phyloP scores from a whole-genome alignment of 2,888 invertebrate genomes.

The Acleris literana region DNA sequence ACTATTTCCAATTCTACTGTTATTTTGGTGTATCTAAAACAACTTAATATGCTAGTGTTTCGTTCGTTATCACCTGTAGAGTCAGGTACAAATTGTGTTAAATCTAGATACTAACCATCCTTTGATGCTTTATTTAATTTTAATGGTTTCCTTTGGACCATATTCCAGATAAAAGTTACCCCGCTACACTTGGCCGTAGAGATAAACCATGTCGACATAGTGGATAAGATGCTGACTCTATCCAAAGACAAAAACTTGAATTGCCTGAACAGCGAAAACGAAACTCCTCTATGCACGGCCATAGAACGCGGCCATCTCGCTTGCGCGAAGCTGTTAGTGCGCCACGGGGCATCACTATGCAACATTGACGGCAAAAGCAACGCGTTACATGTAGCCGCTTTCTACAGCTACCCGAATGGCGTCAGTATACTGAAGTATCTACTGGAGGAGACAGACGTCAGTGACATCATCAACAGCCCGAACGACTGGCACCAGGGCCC shows the following conservation, averaged over 20 bases:
- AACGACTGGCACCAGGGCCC: not conserved
- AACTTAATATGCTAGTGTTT: no score
- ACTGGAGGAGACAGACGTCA: not conserved
- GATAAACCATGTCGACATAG: not conserved
- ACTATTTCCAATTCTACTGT: no score
- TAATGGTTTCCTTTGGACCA: no score
- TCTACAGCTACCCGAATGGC: not conserved
- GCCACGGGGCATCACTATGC: not conserved
- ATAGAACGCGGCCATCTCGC: not conserved
- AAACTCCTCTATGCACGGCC: not conserved
- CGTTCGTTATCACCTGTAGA: no score
- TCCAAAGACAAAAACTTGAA: not conserved
- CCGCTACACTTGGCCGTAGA: not conserved
- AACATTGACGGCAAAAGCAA: not conserved
- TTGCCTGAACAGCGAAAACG: not conserved
- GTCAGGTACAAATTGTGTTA: no score
- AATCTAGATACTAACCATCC: no score
- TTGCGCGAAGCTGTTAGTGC: not conserved
- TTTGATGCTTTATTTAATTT: no score
- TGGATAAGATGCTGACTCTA: not conserved
- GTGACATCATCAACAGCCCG: not conserved
- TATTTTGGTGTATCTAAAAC: no score
- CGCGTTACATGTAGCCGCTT: not conserved
- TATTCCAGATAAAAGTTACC: not conserved
- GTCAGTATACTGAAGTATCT: slow-evolving; percentile 1